Percentiles rank a stretch among this genome's conserved stretches.
Evolutionary conservation across 2,113 vertebrate genomes (phyloP).

Genomic region (Ramphastos sulfuratus): DNA sequence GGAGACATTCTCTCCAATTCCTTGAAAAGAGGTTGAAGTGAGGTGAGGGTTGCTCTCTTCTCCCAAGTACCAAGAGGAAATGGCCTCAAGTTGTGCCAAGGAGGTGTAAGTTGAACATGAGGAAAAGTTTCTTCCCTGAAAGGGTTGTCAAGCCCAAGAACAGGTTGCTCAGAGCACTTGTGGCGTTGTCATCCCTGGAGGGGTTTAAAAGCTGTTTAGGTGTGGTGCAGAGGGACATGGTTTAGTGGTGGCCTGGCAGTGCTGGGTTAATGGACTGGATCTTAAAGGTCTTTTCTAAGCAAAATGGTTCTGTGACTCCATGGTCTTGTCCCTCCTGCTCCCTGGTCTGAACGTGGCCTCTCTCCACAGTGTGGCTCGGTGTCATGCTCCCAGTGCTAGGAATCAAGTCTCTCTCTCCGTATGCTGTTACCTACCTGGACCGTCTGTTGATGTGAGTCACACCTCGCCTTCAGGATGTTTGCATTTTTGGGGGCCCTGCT

Average conservation of each 20-base stretch:
- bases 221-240: no score
- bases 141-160: no score
- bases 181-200: no score
- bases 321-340: not conserved
- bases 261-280: not conserved
- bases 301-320: not conserved
- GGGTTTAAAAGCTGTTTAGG: no score
- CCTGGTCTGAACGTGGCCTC: not conserved
- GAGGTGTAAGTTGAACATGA: no score
- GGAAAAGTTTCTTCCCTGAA: no score
- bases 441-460: constrained; percentile 84
- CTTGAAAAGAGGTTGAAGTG: no score
- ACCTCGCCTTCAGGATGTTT: not conserved
- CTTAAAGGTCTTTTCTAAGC: not conserved
- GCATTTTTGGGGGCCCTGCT: not conserved
- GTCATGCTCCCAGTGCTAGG: constrained; percentile 96
- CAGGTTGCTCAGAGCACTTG: no score
- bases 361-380: constrained; percentile 89
- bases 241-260: not conserved
- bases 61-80: no score
- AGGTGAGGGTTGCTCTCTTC: no score
- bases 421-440: constrained; percentile 90
- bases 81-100: no score
- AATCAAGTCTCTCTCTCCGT: constrained; percentile 88
- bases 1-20: no score